Evolutionary conservation across 1,140 invertebrate species (phyloP).

Genomic region (Plodia interpunctella): DNA sequence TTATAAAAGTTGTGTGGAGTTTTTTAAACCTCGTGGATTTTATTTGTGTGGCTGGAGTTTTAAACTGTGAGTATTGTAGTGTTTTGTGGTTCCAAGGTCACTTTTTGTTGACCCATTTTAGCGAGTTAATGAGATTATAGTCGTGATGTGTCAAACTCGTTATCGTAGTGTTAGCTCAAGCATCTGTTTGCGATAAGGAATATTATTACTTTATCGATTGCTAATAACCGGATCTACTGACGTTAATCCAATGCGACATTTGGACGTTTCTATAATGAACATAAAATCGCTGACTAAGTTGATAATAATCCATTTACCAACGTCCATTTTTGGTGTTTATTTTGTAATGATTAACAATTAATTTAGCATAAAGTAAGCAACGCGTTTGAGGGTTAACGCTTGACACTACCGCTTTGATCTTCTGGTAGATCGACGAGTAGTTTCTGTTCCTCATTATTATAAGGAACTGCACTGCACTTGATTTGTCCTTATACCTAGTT

Average conservation of each 20-base stretch:
- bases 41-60: conserved; percentile 16
- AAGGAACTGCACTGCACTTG: too few species aligned
- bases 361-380: too few species aligned
- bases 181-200: not conserved
- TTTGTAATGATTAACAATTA: too few species aligned
- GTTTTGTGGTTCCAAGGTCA: not conserved
- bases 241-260: not conserved
- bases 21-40: conserved; percentile 25
- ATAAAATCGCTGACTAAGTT: too few species aligned
- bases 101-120: not conserved
- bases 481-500: too few species aligned
- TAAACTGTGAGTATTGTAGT: conserved; percentile 19
- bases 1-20: conserved; percentile 26
- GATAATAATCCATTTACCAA: too few species aligned
- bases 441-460: too few species aligned
- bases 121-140: conserved; percentile 5
- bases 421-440: too few species aligned
- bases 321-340: too few species aligned
- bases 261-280: not conserved
- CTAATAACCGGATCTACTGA: conserved; percentile 1
- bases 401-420: too few species aligned
- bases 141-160: conserved; percentile 2
- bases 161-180: not conserved
- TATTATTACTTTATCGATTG: not conserved
- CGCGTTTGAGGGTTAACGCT: too few species aligned